Conservation (phyloP, 2,797 vertebrate species). For the Sebastes oblongus region DNA sequence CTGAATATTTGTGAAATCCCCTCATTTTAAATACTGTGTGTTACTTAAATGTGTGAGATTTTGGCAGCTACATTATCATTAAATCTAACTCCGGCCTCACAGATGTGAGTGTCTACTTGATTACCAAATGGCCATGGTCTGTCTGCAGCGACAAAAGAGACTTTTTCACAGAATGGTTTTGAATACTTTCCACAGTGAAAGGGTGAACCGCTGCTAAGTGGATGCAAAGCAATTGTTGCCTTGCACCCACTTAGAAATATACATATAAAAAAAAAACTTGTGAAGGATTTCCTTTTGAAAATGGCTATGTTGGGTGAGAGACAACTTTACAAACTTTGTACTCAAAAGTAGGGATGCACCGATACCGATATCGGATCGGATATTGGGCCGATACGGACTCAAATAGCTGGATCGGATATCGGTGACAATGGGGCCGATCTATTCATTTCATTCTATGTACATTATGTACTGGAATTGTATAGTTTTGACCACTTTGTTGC, state of each 20-base stretch:
- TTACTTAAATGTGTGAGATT: not conserved
- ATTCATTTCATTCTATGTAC: too few species aligned
- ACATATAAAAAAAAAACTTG: not conserved
- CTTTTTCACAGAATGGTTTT: not conserved
- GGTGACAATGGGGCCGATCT: too few species aligned
- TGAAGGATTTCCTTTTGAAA: not conserved
- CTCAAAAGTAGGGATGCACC: not conserved
- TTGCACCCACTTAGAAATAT: not conserved
- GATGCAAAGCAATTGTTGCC: not conserved
- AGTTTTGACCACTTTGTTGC: too few species aligned
- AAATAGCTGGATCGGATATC: too few species aligned
- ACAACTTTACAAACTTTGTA: not conserved
- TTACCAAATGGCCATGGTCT: not conserved
- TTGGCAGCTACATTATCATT: slow-evolving; percentile 7
- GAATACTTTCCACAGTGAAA: not conserved
- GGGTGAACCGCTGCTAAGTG: not conserved
- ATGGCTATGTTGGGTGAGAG: not conserved
- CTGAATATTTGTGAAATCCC: not conserved
- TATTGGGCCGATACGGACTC: too few species aligned
- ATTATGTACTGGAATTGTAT: too few species aligned
- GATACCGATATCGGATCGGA: too few species aligned
- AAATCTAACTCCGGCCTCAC: slow-evolving; percentile 8
- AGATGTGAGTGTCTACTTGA: not conserved
- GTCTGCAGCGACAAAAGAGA: not conserved
- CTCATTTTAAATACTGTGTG: not conserved